phyloP scores from a whole-genome alignment of 2,888 invertebrate genomes.

The Eupithecia centaureata region DNA sequence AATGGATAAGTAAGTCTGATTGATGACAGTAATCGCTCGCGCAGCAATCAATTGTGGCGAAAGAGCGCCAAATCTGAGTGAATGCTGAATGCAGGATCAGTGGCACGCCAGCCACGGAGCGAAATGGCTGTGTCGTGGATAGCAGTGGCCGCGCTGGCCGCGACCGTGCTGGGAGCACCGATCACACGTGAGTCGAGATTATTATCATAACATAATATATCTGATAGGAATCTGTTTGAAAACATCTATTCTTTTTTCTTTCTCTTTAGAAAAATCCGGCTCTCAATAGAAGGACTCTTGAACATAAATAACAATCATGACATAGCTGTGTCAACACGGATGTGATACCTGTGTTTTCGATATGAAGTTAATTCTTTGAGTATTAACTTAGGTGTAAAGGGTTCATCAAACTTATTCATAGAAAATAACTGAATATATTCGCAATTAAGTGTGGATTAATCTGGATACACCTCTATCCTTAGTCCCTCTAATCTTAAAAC shows the following conservation, averaged over 20 bases:
- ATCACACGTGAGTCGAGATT: constrained; percentile 70
- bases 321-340: not conserved
- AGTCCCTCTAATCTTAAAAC: not conserved
- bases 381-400: not conserved
- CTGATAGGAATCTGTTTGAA: not conserved
- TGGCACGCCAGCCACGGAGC: constrained; percentile 69
- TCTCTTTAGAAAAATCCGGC: not conserved
- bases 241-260: not conserved
- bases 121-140: constrained; percentile 75
- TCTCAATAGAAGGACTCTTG: not conserved
- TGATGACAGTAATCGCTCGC: constrained; percentile 47
- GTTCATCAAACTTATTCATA: no score
- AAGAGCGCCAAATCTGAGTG: constrained; percentile 69
- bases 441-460: not conserved
- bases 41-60: constrained; percentile 65
- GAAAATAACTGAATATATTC: no score
- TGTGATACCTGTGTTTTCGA: not conserved
- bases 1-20: constrained; percentile 27
- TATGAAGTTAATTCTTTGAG: no score
- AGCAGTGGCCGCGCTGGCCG: constrained; percentile 68
- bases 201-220: constrained; percentile 26
- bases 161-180: constrained; percentile 74
- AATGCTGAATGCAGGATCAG: constrained; percentile 58
- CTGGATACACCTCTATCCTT: not conserved
- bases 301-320: not conserved